Evolutionary conservation across 2,888 invertebrate species (phyloP), one percentile per base, ranked within the genome.

Genomic region (Thecophora atra): DNA sequence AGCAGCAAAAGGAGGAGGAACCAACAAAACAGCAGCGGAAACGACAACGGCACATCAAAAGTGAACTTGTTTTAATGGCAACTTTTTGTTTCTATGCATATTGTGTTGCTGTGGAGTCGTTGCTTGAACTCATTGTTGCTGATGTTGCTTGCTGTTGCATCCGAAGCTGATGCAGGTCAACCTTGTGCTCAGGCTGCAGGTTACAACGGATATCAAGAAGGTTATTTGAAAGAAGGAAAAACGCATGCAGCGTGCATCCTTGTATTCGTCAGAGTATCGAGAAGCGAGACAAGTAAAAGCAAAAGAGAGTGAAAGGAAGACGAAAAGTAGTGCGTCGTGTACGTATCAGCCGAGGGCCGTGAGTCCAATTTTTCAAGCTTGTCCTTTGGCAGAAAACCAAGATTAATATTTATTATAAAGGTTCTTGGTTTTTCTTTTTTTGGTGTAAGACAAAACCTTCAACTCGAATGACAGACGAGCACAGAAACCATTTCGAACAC

Each of bases 31-130:
- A 47, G 47, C 47, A 47, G 47, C 47, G 17, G 13, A 5, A 47
- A n/a, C 47, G 17, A n/a, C 37, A 37, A 37, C 37, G 37, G n/a
- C n/a, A n/a, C 30, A 30, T 37, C 42, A 62, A 63, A 17, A 65
- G 51, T 7, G 17, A 65, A 28, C 47, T 26, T 51, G 65, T 65
- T 65, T 65, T 65, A 51, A 65, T 51, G 28, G 65, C 24, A 47
- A 51, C 65, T 28, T 19, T 51, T 15, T 60, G 3, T 60, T n/a
- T n/a, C 8, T 17, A 15, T 37, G 11, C 6, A 37, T 2, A 37
- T 17, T 63, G n/a, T 37, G 42, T 63, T 44, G 13, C 63, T 15
- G 30, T 15, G 7, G 60, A 28, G n/a, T 30, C 7, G 37, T 37
- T 37, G 37, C 37, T 37, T 37, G 37, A 37, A 37, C 37, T 37